These are phyloP conservation scores for Solenodon paradoxus DNA, from an alignment of 2,113 vertebrate genomes.

Conservation along the genomic window DNA sequence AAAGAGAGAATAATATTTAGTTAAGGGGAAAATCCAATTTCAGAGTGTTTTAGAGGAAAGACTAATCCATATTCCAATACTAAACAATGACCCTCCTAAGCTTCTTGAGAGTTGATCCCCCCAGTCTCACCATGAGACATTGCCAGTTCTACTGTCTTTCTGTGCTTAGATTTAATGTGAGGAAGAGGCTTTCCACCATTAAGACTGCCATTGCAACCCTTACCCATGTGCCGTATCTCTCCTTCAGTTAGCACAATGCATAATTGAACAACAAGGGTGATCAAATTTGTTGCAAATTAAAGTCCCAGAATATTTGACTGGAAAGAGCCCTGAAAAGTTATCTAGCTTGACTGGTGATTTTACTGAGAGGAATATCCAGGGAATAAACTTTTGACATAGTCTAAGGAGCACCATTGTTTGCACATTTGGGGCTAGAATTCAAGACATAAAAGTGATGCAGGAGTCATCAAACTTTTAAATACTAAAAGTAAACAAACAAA, in stretches of 20 bases:
- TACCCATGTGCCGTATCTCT: not conserved
- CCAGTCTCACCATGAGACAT: not conserved
- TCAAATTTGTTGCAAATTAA: not conserved
- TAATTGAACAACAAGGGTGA: not conserved
- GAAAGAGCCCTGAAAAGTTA: not conserved
- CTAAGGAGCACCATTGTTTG: not conserved
- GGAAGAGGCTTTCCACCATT: not conserved
- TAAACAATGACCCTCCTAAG: too few relatives aligned
- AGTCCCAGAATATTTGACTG: not conserved
- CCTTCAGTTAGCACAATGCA: not conserved
- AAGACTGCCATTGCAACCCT: not conserved
- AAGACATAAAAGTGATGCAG: not conserved
- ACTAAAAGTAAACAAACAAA: not conserved
- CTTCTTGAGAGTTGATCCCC: not conserved
- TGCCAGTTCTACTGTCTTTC: not conserved
- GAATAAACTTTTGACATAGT: not conserved
- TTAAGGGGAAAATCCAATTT: not conserved
- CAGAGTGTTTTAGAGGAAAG: not conserved
- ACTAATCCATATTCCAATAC: not conserved
- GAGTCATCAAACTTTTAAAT: not conserved
- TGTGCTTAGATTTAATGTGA: not conserved
- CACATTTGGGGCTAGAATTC: not conserved
- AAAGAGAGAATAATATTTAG: not conserved
- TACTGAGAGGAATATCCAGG: not conserved
- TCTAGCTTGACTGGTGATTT: not conserved